These are phyloP conservation scores for Saccostrea cuccullata DNA, from an alignment of 1,140 invertebrate species.

Conservation along the genomic window DNA sequence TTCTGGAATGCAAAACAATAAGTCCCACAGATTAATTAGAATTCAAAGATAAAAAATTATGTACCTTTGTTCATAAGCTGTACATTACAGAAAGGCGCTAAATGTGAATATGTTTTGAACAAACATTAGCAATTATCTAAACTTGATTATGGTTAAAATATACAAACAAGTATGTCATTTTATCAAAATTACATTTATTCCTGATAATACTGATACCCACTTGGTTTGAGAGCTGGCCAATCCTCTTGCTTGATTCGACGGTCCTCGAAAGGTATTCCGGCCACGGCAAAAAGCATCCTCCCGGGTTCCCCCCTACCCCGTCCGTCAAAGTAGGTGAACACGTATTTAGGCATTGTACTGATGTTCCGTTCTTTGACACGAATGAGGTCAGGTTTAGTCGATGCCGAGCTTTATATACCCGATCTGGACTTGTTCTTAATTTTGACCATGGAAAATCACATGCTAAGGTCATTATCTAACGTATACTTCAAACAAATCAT, in stretches of 20 bases:
- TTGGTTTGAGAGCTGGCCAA: slow-evolving; percentile 45
- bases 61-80: background rate
- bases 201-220: background rate
- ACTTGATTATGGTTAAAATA: background rate
- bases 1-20: background rate
- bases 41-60: background rate
- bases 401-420: too few species aligned
- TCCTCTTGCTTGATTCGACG: slow-evolving; percentile 62
- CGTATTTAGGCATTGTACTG: slow-evolving; percentile 63
- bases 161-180: background rate
- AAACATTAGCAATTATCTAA: background rate
- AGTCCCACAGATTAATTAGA: background rate
- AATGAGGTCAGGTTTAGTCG: background rate
- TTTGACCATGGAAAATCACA: too few species aligned
- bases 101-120: background rate
- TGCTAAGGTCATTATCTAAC: too few species aligned
- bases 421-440: too few species aligned
- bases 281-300: slow-evolving; percentile 68
- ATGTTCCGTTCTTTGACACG: background rate
- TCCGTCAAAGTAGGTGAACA: slow-evolving; percentile 70
- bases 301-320: slow-evolving; percentile 68
- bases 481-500: too few species aligned
- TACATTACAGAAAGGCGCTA: background rate
- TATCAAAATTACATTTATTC: background rate
- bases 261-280: slow-evolving; percentile 70